A percentile compares a stretch with the other conserved stretches of the same genome.
phyloP scores from a whole-genome alignment of 2,888 invertebrate species.

The Epinotia nisella region DNA sequence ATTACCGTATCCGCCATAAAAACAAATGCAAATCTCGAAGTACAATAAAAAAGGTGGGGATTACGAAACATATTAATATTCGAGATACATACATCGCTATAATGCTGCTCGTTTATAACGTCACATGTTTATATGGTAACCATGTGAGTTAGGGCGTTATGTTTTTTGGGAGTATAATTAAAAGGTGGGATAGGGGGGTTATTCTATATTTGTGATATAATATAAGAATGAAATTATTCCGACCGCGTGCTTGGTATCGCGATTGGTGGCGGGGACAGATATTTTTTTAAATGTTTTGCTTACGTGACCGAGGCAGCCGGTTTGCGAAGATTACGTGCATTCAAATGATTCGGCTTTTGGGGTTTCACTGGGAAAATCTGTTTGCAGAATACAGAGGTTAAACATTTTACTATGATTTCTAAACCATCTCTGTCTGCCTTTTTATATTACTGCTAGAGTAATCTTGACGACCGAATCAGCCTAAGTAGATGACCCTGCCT shows the following conservation, averaged over 20 bases:
- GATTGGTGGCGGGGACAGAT: conserved; percentile 79
- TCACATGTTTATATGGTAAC: not conserved
- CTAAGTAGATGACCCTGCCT: too few relatives aligned
- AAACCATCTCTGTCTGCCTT: too few relatives aligned
- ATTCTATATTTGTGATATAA: conserved; percentile 76
- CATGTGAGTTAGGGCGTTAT: not conserved
- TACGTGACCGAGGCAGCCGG: conserved; percentile 75
- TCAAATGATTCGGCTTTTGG: conserved; percentile 70
- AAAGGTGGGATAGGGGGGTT: conserved; percentile 61
- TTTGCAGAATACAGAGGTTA: not conserved
- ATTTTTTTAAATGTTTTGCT: conserved; percentile 68
- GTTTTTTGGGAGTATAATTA: conserved; percentile 54
- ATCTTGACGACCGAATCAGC: too few relatives aligned
- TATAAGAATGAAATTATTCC: conserved; percentile 80
- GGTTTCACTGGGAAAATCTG: conserved; percentile 50
- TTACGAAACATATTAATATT: conserved; percentile 76
- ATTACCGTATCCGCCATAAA: conserved; percentile 52
- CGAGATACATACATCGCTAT: conserved; percentile 58
- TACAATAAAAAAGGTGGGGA: conserved; percentile 71
- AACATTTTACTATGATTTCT: too few relatives aligned
- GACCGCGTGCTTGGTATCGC: conserved; percentile 78
- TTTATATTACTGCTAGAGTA: too few relatives aligned
- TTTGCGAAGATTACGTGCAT: conserved; percentile 76
- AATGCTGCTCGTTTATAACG: conserved; percentile 50
- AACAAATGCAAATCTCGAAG: conserved; percentile 70